Percentiles rank a stretch among this genome's conserved stretches.
Evolutionary conservation across 2,888 invertebrate genomes (phyloP).

Genomic region (Epistrophe grossulariae): DNA sequence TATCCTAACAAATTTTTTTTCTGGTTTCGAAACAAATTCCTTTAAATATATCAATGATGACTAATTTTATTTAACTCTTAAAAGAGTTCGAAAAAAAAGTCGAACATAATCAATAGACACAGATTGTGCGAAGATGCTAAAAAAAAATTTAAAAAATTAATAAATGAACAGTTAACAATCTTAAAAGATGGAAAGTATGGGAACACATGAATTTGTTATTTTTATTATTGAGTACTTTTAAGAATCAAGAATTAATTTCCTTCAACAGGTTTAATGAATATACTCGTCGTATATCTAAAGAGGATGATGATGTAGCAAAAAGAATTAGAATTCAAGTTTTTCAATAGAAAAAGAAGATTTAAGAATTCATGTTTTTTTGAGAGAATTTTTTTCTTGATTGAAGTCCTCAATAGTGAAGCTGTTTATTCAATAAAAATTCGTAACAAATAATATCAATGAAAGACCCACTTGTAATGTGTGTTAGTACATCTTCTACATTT

Average conservation of each 20-base stretch:
- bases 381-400: background rate
- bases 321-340: conserved; percentile 28
- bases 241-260: conserved; percentile 19
- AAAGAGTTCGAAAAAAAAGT: no score
- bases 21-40: no score
- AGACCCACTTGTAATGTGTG: background rate
- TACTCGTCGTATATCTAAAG: no score
- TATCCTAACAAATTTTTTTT: no score
- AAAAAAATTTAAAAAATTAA: conserved; percentile 28
- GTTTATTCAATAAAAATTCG: background rate
- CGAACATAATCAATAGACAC: background rate
- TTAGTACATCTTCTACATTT: background rate
- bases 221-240: conserved; percentile 30
- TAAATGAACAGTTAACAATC: conserved; percentile 49
- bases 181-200: conserved; percentile 69
- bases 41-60: no score
- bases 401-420: background rate
- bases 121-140: background rate
- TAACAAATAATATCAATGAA: background rate
- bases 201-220: conserved; percentile 32
- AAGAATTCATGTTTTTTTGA: background rate
- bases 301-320: conserved; percentile 4
- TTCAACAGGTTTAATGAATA: conserved; percentile 24
- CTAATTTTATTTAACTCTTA: no score
- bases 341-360: background rate